phyloP scores from a whole-genome alignment of 2,888 invertebrate species.

The Drosophila barbarae region DNA sequence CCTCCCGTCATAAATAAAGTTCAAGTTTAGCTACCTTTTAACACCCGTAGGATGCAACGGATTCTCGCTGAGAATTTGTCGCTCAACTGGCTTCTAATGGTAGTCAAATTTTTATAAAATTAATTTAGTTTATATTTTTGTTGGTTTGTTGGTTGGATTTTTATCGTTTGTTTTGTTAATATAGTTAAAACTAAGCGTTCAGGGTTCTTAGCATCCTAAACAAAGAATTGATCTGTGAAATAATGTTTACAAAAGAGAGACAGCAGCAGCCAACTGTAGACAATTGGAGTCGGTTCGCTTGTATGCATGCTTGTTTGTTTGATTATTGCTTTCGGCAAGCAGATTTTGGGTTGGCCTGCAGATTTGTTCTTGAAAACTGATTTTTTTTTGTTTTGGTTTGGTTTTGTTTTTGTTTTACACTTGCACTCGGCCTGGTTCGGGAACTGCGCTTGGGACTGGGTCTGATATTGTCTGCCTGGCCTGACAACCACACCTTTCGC shows the following conservation, averaged over 20 bases:
- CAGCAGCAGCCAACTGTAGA: conserved; percentile 32
- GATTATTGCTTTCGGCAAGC: conserved; percentile 8
- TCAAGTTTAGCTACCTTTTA: conserved; percentile 50
- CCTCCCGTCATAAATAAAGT: conserved; percentile 30
- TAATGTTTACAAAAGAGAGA: conserved; percentile 51
- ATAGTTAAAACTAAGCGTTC: conserved; percentile 72
- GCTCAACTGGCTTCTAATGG: conserved; percentile 12
- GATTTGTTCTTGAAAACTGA: conserved; percentile 11
- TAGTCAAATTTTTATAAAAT: conserved; percentile 31
- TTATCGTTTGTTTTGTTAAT: conserved; percentile 51
- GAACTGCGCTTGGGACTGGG: conserved; percentile 16
- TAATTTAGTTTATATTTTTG: conserved; percentile 43
- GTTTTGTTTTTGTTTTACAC: background rate
- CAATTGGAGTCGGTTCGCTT: conserved; percentile 31
- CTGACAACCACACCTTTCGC: conserved; percentile 47
- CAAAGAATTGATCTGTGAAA: conserved; percentile 65
- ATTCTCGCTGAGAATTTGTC: conserved; percentile 9
- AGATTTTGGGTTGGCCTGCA: conserved; percentile 9
- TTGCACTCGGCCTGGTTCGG: conserved; percentile 26
- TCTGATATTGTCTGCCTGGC: conserved; percentile 62
- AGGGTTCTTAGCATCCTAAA: conserved; percentile 68
- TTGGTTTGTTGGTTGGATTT: conserved; percentile 31
- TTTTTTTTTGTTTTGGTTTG: background rate
- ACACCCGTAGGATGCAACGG: conserved; percentile 12
- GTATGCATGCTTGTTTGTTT: background rate